Base-by-base conservation (phyloP, 1,140 invertebrate genomes). In the Phymastichus coffea region DNA sequence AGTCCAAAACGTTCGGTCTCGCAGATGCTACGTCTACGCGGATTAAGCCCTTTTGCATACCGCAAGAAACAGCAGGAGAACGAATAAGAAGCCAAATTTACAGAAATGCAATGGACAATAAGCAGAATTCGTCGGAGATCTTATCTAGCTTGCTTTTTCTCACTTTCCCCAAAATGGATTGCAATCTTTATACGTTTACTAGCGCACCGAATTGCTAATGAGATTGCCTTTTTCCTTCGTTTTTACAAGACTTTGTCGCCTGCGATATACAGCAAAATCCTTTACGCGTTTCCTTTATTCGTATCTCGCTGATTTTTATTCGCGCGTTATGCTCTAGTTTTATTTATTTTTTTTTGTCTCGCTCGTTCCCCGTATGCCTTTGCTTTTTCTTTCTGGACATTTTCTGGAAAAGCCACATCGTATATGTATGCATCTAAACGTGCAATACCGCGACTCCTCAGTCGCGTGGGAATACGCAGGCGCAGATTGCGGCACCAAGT, bases 131-230 rank as follows among this genome's bases (percentile, higher is more conserved):
- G 28, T 20, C 17, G 40, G 26, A 53, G 52, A 54, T 54, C 25
- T 10, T 40, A 43, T 54, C 40, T 15, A 15, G n/a, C 47, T 4
- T 7, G 30, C 20, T n/a, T n/a, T n/a, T n/a, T n/a, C n/a, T n/a
- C n/a, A n/a, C n/a, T n/a, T n/a, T n/a, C n/a, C n/a, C n/a, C n/a
- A n/a, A n/a, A n/a, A n/a, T n/a, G n/a, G n/a, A n/a, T n/a, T n/a
- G n/a, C n/a, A n/a, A n/a, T n/a, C n/a, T n/a, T n/a, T n/a, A n/a
- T n/a, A n/a, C n/a, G n/a, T n/a, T n/a, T n/a, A n/a, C n/a, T n/a
- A n/a, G n/a, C n/a, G n/a, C n/a, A n/a, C n/a, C n/a, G n/a, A 75
- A 73, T 72, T 72, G 70, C 73, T 61, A 57, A 66, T 62, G 66
- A 65, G 65, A 75, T 73, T 71, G 66, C 63, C 40, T 64, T 58